Conservation (phyloP, 2,113 vertebrate species). For the Indicator indicator region DNA sequence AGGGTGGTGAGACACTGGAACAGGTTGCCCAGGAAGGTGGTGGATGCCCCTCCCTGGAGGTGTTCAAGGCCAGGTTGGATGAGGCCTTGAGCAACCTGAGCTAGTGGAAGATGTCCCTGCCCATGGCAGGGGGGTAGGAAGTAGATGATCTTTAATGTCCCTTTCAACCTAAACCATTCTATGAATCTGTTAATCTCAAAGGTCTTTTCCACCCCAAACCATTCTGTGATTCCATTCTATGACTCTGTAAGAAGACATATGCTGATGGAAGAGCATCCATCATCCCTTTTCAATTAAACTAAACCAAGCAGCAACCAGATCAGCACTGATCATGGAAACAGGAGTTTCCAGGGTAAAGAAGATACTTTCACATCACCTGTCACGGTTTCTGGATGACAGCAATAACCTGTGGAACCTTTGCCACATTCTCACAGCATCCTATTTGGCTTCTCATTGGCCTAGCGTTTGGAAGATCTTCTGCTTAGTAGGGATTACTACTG, state of each 20-base stretch:
- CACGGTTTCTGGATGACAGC: not conserved
- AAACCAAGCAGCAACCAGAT: not conserved
- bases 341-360: not conserved
- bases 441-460: not conserved
- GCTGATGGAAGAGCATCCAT: not conserved
- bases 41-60: too few relatives aligned
- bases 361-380: not conserved
- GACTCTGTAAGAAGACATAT: not conserved
- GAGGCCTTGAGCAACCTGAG: too few relatives aligned
- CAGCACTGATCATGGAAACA: accelerated
- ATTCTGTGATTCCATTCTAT: not conserved
- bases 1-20: too few relatives aligned
- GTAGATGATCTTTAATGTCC: too few relatives aligned
- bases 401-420: not conserved
- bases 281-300: not conserved
- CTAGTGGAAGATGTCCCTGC: too few relatives aligned
- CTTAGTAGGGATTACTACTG: accelerated
- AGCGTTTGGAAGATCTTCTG: not conserved
- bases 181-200: too few relatives aligned
- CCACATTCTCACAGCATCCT: not conserved
- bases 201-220: too few relatives aligned
- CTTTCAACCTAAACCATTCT: too few relatives aligned
- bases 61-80: too few relatives aligned
- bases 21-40: too few relatives aligned
- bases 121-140: too few relatives aligned